A percentile compares a stretch with the other conserved stretches of the same genome.
phyloP scores from a whole-genome alignment of 2,888 invertebrate genomes.

The Clitarchus hookeri region DNA sequence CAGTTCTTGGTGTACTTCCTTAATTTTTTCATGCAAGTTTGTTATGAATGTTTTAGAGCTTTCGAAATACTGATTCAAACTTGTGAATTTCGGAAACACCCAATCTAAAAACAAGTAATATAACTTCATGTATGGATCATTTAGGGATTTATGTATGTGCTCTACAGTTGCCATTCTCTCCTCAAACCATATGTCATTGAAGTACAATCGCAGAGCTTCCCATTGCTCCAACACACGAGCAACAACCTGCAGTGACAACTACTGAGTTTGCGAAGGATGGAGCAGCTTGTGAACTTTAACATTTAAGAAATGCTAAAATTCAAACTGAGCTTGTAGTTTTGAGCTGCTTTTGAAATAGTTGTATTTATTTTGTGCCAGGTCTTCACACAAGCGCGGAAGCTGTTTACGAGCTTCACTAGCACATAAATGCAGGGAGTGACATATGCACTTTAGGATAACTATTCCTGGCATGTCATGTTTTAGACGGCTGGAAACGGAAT shows the following conservation, averaged over 20 bases:
- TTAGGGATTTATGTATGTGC: conserved; percentile 20
- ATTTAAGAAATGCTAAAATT: too few relatives aligned
- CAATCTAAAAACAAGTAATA: conserved; percentile 34
- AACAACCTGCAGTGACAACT: not conserved
- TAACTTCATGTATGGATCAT: conserved; percentile 36
- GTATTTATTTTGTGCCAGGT: too few relatives aligned
- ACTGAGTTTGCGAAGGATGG: conserved; percentile 46
- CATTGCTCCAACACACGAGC: conserved; percentile 32
- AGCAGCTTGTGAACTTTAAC: conserved; percentile 41
- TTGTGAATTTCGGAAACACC: conserved; percentile 35
- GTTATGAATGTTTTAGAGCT: not conserved
- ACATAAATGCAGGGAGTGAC: too few relatives aligned
- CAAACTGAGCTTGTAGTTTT: too few relatives aligned
- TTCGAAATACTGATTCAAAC: conserved; percentile 29
- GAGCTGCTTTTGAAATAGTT: too few relatives aligned
- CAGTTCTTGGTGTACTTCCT: not conserved
- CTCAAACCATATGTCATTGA: conserved; percentile 20
- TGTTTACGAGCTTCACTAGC: too few relatives aligned
- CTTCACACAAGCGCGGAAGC: too few relatives aligned
- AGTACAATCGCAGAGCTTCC: conserved; percentile 34
- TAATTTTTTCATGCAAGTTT: not conserved
- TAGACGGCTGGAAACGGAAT: conserved; percentile 44
- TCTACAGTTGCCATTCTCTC: conserved; percentile 31
- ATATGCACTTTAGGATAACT: too few relatives aligned
- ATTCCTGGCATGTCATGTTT: too few relatives aligned